phyloP scores from a whole-genome alignment of 2,888 invertebrate genomes.

The Autographa gamma region DNA sequence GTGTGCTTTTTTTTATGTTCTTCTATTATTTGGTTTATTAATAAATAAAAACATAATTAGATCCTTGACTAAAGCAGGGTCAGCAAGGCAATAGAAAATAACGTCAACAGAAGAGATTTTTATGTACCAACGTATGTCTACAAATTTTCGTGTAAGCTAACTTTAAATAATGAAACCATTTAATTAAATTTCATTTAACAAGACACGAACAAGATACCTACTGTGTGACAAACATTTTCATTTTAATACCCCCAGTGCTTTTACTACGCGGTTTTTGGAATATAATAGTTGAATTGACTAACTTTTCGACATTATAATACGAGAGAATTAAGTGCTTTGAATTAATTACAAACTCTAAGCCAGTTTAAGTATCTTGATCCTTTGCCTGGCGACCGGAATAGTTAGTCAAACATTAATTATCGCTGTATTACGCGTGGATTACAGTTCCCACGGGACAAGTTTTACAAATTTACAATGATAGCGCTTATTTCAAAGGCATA shows the following conservation, averaged over 20 bases:
- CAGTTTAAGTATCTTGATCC: slow-evolving; percentile 16
- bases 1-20: too few relatives aligned
- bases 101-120: too few relatives aligned
- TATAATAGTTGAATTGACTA: slow-evolving; percentile 13
- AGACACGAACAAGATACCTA: not conserved
- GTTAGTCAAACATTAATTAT: slow-evolving; percentile 10
- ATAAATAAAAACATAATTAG: too few relatives aligned
- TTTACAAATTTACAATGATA: not conserved
- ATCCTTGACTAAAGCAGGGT: too few relatives aligned
- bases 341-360: slow-evolving; percentile 24
- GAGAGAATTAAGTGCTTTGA: slow-evolving; percentile 21
- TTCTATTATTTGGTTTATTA: too few relatives aligned
- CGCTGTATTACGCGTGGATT: not conserved
- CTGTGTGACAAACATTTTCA: not conserved
- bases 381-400: not conserved
- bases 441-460: not conserved
- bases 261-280: slow-evolving; percentile 6
- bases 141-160: too few relatives aligned
- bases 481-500: not conserved
- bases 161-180: too few relatives aligned
- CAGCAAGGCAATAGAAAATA: too few relatives aligned
- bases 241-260: slow-evolving; percentile 7
- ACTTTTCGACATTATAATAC: slow-evolving; percentile 20
- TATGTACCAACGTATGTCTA: too few relatives aligned
- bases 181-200: not conserved